phyloP scores from a whole-genome alignment of 2,797 vertebrate genomes.

The Simalia tracyae region DNA sequence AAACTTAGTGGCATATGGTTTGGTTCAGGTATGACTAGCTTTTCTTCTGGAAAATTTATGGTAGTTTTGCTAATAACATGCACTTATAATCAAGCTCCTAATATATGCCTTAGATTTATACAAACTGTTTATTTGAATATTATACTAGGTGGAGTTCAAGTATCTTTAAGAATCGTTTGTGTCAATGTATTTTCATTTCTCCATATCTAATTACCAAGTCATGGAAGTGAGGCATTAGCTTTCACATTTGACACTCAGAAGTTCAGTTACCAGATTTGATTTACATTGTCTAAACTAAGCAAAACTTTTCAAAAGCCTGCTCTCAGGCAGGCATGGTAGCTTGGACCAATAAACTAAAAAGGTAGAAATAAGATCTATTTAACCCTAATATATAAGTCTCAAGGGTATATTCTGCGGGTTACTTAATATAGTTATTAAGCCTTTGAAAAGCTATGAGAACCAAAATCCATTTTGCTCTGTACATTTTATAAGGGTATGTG shows the following conservation, averaged over 20 bases:
- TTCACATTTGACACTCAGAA: background rate
- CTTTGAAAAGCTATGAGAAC: background rate
- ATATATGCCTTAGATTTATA: background rate
- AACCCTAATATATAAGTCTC: background rate
- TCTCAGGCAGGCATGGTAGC: background rate
- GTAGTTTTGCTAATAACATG: background rate
- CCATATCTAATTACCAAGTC: background rate
- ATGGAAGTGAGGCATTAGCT: background rate
- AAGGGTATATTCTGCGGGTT: background rate
- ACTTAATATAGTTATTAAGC: background rate
- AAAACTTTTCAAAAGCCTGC: background rate
- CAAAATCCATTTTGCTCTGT: background rate
- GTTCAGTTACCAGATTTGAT: background rate
- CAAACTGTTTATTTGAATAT: background rate
- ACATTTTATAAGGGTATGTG: background rate
- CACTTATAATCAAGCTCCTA: background rate
- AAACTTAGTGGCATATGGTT: conserved; percentile 12
- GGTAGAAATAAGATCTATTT: background rate
- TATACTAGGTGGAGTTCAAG: conserved; percentile 36
- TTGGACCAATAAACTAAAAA: background rate
- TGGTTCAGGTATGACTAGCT: conserved; percentile 47
- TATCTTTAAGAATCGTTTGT: background rate
- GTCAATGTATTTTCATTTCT: background rate
- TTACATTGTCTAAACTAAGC: background rate
- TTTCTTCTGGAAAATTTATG: background rate